Evolutionary conservation across 1,140 invertebrate genomes (phyloP), one percentile per base, ranked within the genome.

Genomic region (Zaprionus ghesquierei): DNA sequence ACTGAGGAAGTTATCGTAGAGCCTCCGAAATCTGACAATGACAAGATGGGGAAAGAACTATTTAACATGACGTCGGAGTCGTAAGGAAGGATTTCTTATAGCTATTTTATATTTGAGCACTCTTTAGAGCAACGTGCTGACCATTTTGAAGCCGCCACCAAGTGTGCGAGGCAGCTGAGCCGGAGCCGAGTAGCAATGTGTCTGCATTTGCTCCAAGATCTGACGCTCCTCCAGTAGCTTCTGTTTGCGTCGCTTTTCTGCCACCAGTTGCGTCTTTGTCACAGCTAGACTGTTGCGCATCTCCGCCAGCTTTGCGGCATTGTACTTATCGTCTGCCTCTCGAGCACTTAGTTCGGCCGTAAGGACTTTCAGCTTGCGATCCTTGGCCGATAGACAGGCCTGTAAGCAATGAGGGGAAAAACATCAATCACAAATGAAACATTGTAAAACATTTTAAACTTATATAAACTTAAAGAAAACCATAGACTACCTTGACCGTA

Each of bases 161-260:
- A 90, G 56, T 2, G 77, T 90, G 15, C 80, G 80, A 5, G 84
- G 85, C 5, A 87, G 38, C 27, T 80, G 79, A 2, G 86, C 69
- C 3, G 91, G 90, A 0, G 91, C 90, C 25, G 91, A 91, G 31
- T 78, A 90, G 70, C 90, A 92, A 44, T 92, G 84, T 0, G 77
- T 61, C 33, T 90, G 90, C 79, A 89, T 92, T 49, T 92, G 86
- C 27, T 82, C 81, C 0, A 91, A 58, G 2, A 90, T 27, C 1
- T 91, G 75, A 0, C 90, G 69, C 44, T 92, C 89, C 41, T 92
- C 87, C 1, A 91, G 54, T 0, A 92, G 71, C 38, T 91, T 92
- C 58, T 91, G 87, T 54, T 92, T 92, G n/a, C 80, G 79, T 23
- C 85, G 81, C 58, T 91, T 91, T 49, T 92, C 91, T 38, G 90